Conservation (phyloP, 37 sponge, comb jelly and placozoan genomes). For the Chondrilla cf. caribensis region DNA sequence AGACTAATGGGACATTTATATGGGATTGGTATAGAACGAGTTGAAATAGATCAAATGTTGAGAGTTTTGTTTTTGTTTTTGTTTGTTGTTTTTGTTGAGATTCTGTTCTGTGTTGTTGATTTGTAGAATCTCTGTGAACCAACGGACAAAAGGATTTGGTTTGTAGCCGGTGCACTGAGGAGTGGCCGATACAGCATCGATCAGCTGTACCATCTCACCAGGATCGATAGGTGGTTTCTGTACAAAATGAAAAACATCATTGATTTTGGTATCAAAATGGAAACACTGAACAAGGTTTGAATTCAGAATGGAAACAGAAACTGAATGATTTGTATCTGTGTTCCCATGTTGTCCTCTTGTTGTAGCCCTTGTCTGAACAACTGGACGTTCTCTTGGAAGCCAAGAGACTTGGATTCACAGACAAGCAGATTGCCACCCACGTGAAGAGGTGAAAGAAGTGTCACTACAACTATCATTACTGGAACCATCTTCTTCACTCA, state of each 20-base stretch:
- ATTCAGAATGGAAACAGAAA: background rate
- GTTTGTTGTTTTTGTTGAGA: background rate
- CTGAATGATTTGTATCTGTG: constrained; percentile 21
- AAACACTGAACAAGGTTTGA: constrained; percentile 54
- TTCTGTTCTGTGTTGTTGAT: background rate
- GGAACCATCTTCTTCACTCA: too few species aligned
- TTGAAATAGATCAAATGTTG: background rate
- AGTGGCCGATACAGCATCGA: constrained; percentile 62
- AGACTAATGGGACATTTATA: too few species aligned
- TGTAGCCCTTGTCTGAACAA: background rate
- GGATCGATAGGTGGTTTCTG: constrained; percentile 97
- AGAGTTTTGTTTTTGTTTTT: background rate
- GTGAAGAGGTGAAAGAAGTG: constrained; percentile 42
- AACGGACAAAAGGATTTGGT: constrained; percentile 91
- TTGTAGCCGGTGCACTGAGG: constrained; percentile 88
- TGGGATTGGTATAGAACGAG: too few species aligned
- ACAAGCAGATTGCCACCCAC: constrained; percentile 88
- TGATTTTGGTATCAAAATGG: constrained; percentile 40
- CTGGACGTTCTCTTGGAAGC: constrained; percentile 65
- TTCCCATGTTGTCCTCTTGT: background rate
- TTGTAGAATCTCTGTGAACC: constrained; percentile 85
- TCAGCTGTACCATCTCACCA: constrained; percentile 70
- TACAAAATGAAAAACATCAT: constrained; percentile 87
- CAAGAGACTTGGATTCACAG: constrained; percentile 93
- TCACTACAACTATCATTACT: too few species aligned